Percentiles rank a stretch among this genome's conserved stretches.
Conservation (phyloP, 1,140 invertebrate species). For the Macrotrachela quadricornifera region DNA sequence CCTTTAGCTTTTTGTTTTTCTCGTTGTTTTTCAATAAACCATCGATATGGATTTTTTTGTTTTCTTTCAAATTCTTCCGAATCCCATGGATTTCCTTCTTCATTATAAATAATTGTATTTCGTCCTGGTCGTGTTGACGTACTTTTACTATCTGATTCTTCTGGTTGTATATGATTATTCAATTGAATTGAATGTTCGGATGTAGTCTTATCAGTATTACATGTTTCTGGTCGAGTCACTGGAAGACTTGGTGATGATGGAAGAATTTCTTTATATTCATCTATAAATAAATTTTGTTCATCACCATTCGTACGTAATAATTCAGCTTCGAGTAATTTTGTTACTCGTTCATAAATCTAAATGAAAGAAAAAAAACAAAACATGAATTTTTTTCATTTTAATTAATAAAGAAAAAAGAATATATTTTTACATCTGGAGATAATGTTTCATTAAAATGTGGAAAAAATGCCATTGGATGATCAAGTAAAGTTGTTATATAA, state of each 20-base stretch:
- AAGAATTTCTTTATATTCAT: no score
- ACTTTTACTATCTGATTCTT: no score
- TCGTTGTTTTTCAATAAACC: conserved; percentile 22
- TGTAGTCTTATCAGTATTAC: no score
- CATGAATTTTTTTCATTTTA: background rate
- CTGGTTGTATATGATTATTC: no score
- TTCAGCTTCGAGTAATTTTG: conserved; percentile 27
- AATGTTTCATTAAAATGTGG: conserved; percentile 28
- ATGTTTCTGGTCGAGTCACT: no score
- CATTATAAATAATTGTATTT: no score
- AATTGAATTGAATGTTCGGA: no score
- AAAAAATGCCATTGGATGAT: conserved; percentile 29
- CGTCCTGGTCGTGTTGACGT: no score
- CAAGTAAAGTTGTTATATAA: conserved; percentile 23
- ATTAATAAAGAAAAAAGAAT: no score
- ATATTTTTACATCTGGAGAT: conserved; percentile 20
- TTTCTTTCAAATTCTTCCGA: background rate
- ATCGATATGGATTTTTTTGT: conserved; percentile 23
- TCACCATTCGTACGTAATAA: conserved; percentile 14
- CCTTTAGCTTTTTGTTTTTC: conserved; percentile 22
- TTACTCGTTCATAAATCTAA: background rate
- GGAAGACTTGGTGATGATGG: no score
- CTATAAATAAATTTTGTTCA: no score
- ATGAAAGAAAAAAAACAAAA: conserved; percentile 3
- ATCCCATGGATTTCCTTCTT: no score